Conservation (phyloP, 2,797 vertebrate species). For the Gymnothorax javanicus region DNA sequence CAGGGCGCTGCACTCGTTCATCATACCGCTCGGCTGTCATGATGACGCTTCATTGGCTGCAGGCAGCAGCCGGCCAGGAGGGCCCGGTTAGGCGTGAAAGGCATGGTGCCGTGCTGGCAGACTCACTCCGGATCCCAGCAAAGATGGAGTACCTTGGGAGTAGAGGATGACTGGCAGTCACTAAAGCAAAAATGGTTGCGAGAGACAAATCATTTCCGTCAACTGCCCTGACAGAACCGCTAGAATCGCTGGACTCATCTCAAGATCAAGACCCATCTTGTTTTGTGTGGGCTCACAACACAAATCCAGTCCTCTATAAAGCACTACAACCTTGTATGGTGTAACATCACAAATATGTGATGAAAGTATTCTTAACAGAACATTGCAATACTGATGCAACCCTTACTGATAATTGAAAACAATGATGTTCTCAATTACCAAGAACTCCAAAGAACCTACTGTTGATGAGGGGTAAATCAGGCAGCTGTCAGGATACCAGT, state of each 20-base stretch:
- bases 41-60: slow-evolving; percentile 33
- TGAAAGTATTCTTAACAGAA: no score
- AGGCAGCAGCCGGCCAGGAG: slow-evolving; percentile 26
- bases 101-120: neutral
- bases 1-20: slow-evolving; percentile 62
- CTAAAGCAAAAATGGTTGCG: slow-evolving; percentile 25
- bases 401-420: no score
- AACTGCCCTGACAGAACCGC: neutral
- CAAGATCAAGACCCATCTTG: neutral
- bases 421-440: no score
- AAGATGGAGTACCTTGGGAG: neutral
- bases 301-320: no score
- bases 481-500: slow-evolving; percentile 37
- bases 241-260: neutral
- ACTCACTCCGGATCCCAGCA: neutral
- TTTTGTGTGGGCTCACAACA: neutral
- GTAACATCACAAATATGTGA: no score
- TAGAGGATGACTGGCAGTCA: slow-evolving; percentile 33
- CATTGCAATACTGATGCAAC: no score
- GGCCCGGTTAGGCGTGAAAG: slow-evolving; percentile 14
- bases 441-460: no score
- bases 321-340: no score
- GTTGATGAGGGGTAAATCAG: slow-evolving; percentile 15
- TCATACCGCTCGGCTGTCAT: slow-evolving; percentile 62
- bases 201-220: slow-evolving; percentile 35